A percentile compares a stretch with the other conserved stretches of the same genome.
These are phyloP conservation scores for Rhynchotus rufescens DNA, from an alignment of 2,797 vertebrate genomes.

Conservation along the genomic window DNA sequence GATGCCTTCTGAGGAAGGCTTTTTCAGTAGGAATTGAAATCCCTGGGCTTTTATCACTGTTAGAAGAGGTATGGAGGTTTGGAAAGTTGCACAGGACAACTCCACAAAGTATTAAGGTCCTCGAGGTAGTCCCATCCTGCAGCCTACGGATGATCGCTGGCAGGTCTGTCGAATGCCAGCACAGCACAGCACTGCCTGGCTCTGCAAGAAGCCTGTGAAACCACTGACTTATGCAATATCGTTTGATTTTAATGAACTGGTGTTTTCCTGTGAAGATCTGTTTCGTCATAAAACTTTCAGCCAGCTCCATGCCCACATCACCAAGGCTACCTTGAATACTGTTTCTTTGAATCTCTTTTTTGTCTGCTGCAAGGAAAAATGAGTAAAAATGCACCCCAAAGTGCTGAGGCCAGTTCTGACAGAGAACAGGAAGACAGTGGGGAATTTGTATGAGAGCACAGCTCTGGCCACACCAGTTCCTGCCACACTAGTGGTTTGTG, in stretches of 20 bases:
- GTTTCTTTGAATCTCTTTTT: not conserved
- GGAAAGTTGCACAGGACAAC: not conserved
- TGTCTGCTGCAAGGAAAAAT: not conserved
- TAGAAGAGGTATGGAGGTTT: not conserved
- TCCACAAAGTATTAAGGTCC: not conserved
- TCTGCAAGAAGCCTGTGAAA: not conserved
- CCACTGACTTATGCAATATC: not conserved
- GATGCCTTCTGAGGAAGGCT: no score
- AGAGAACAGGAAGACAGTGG: accelerated
- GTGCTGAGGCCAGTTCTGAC: not conserved
- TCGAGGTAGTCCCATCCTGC: not conserved
- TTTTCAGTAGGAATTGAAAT: not conserved
- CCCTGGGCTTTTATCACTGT: not conserved
- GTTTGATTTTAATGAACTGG: not conserved
- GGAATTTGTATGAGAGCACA: not conserved
- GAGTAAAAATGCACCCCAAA: not conserved
- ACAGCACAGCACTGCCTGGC: not conserved
- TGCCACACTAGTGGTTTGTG: not conserved
- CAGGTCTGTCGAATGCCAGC: not conserved
- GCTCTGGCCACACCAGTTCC: not conserved
- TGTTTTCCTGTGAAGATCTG: not conserved
- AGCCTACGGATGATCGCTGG: not conserved
- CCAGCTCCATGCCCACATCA: not conserved
- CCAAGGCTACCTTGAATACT: not conserved
- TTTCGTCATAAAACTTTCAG: not conserved